phyloP scores from a whole-genome alignment of 30 jellyfish, hydroid and myxozoan genomes.

The Cassiopea andromeda region DNA sequence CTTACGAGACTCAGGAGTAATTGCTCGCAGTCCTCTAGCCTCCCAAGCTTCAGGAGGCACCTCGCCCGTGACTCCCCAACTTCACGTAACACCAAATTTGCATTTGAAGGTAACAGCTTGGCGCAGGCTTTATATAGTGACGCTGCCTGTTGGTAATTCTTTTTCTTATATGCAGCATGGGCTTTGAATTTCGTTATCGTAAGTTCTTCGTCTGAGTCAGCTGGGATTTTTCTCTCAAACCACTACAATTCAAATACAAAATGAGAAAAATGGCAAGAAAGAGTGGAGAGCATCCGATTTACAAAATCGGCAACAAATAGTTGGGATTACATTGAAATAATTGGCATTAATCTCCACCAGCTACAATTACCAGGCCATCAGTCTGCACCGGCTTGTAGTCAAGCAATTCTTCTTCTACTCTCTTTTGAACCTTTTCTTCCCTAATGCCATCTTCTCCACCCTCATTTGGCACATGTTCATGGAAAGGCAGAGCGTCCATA shows the following conservation, averaged over 20 bases:
- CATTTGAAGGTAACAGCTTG: conserved; percentile 46
- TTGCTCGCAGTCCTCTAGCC: conserved; percentile 14
- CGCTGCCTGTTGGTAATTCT: conserved; percentile 21
- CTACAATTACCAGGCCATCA: neutral
- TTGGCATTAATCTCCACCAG: no score
- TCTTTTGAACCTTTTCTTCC: neutral
- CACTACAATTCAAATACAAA: conserved; percentile 11
- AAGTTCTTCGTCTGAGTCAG: conserved; percentile 30
- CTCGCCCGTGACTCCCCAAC: conserved; percentile 38
- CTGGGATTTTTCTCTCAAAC: conserved; percentile 25
- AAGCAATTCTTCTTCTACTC: neutral
- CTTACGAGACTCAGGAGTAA: neutral
- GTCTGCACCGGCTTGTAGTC: neutral
- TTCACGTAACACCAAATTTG: conserved; percentile 46
- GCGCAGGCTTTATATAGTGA: conserved; percentile 19
- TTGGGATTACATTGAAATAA: no score
- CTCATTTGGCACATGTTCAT: neutral
- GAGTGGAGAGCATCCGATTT: no score
- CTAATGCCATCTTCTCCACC: neutral
- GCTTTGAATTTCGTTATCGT: conserved; percentile 54
- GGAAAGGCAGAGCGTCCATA: conserved; percentile 12
- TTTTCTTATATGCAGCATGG: conserved; percentile 26
- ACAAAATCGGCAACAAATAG: no score
- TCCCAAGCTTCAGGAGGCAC: conserved; percentile 32
- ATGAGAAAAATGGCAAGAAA: neutral